phyloP scores from a whole-genome alignment of 2,888 invertebrate genomes.

The Cheilosia soror region DNA sequence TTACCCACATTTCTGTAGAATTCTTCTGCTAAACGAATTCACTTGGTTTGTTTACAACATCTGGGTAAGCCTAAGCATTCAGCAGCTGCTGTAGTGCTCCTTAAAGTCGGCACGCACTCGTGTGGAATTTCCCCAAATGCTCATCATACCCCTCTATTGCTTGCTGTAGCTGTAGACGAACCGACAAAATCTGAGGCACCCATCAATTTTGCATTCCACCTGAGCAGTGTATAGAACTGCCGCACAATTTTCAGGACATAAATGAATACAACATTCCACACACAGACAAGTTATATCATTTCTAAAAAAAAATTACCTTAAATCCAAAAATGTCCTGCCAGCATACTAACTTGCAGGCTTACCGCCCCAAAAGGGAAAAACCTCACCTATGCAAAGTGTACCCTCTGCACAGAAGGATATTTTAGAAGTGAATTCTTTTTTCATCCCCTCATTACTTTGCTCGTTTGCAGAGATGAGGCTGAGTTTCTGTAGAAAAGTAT shows the following conservation, averaged over 20 bases:
- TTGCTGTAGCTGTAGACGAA: conserved; percentile 6
- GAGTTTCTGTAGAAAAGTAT: conserved; percentile 10
- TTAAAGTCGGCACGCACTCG: conserved; percentile 14
- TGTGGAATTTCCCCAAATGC: conserved; percentile 32
- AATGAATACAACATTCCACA: not conserved
- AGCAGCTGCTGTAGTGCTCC: conserved; percentile 3
- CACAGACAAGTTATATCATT: not conserved
- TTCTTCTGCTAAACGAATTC: conserved; percentile 34
- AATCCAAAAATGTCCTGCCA: conserved; percentile 11
- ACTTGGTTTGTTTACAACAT: conserved; percentile 33
- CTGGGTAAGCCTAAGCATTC: conserved; percentile 15
- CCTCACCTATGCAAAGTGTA: not conserved
- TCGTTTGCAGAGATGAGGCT: conserved; percentile 22
- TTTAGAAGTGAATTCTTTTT: not conserved
- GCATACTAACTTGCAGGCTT: conserved; percentile 2
- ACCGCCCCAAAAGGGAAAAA: not conserved
- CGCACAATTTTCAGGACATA: not conserved
- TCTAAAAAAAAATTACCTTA: not conserved
- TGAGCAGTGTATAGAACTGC: not conserved
- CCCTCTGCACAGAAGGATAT: conserved; percentile 1
- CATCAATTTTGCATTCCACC: conserved; percentile 46
- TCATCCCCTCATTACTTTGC: conserved; percentile 38
- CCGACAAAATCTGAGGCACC: conserved; percentile 21
- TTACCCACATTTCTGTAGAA: conserved; percentile 32
- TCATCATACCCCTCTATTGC: conserved; percentile 3